phyloP scores from a whole-genome alignment of 2,888 invertebrate genomes.

The Ectropis crepuscularia region DNA sequence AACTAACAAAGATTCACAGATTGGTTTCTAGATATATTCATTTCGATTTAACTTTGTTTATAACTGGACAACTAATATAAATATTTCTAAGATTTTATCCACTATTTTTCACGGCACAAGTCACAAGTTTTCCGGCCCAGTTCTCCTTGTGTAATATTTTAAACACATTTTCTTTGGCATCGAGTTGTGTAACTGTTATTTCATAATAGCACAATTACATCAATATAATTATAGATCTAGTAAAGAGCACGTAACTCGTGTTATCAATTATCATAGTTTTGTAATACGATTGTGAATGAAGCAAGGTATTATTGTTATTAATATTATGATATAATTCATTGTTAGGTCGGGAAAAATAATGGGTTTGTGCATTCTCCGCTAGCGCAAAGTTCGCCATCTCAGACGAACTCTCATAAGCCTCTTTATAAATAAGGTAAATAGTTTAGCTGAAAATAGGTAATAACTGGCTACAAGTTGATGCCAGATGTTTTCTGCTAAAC shows the following conservation, averaged over 20 bases:
- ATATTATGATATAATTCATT: too few species aligned
- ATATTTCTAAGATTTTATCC: background rate
- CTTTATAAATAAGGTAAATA: too few species aligned
- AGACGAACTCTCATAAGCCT: too few species aligned
- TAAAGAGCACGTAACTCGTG: slow-evolving; percentile 19
- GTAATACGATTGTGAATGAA: slow-evolving; percentile 2
- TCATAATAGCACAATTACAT: slow-evolving; percentile 11
- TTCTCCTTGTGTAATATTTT: slow-evolving; percentile 5
- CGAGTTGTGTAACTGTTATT: slow-evolving; percentile 26
- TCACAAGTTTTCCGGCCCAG: background rate
- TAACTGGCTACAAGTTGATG: too few species aligned
- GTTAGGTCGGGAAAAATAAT: too few species aligned
- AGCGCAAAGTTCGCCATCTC: too few species aligned
- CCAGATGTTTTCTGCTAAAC: too few species aligned
- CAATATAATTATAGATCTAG: slow-evolving; percentile 9
- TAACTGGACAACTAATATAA: background rate
- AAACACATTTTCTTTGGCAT: slow-evolving; percentile 18
- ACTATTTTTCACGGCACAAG: background rate
- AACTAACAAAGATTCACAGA: too few species aligned
- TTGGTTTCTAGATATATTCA: too few species aligned
- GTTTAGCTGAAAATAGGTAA: too few species aligned
- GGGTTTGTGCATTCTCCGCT: too few species aligned
- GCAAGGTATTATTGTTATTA: background rate
- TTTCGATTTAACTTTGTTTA: background rate
- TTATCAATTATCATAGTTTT: slow-evolving; percentile 1